Base-by-base conservation (phyloP, 2,797 vertebrate genomes). In the Sphenodon punctatus region DNA sequence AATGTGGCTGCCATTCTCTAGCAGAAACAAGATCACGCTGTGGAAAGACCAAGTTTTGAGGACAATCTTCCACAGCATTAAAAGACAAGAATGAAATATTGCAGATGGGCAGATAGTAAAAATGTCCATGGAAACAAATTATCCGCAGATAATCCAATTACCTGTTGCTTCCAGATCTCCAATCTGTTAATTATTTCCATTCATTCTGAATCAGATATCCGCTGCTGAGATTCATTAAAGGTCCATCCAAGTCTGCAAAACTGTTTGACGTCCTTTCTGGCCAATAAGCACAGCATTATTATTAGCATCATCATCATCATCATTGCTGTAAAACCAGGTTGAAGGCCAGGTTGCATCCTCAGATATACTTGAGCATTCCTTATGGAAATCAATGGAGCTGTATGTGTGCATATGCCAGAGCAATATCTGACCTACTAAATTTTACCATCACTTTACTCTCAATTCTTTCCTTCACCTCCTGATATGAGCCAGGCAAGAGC, bases 101-200 rank as follows among this genome's bases (percentile, higher is more conserved):
- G 45, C 88, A 88, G 90, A 92, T 80, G 58, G 68, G 11, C 68
- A 88, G 80, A 85, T 68, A 94, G 80, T 81, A 85, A 93, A 91
- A 92, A 91, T 16, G 46, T 87, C 89, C 89, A 75, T 88, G 67
- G 78, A 94, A 95, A 94, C 73, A 90, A 94, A 94, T 94, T 93
- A 92, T 90, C 85, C 72, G 80, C 75, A 73, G 88, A 92, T 94
- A 95, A 95, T 92, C 78, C 82, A 93, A 94, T 94, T 94, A 90
- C 86, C 81, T 93, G 67, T 90, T 94, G 84, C 90, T 93, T 93
- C 77, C 87, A 93, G 90, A 94, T 92, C 78, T 93, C 88, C 88
- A 92, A 83, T 93, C 88, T 87, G 90, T 93, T 95, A 93, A 96
- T 94, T 95, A 94, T 87, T 60, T 93, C 85, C 77, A 93, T 94